Percentiles rank a stretch among this genome's conserved stretches.
phyloP scores from a whole-genome alignment of 2,888 invertebrate species.

The Heteromurus nitidus region DNA sequence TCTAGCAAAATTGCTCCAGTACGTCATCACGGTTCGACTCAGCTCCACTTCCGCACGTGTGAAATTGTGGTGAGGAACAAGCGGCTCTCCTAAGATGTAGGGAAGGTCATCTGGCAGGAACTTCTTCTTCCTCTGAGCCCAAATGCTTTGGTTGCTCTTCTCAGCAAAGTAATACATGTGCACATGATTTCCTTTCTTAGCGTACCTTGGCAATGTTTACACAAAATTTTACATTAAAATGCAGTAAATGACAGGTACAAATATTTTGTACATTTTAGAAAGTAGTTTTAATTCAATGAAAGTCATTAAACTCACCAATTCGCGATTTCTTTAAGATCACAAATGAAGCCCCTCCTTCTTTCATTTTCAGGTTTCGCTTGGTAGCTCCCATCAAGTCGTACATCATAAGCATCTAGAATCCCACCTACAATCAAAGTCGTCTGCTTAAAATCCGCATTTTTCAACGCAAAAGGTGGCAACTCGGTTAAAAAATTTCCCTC shows the following conservation, averaged over 20 bases:
- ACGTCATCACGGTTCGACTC: slow-evolving; percentile 91
- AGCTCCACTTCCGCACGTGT: slow-evolving; percentile 88
- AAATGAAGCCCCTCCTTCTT: too few species aligned
- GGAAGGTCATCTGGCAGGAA: slow-evolving; percentile 97
- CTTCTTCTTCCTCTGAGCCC: slow-evolving; percentile 97
- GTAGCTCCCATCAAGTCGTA: slow-evolving; percentile 95
- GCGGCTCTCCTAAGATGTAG: slow-evolving; percentile 95
- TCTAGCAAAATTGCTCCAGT: slow-evolving; percentile 97
- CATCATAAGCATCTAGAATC: slow-evolving; percentile 90
- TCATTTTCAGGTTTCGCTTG: too few species aligned
- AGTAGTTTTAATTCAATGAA: too few species aligned
- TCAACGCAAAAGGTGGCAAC: slow-evolving; percentile 81
- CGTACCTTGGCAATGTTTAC: slow-evolving; percentile 80
- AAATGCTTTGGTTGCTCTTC: slow-evolving; percentile 86
- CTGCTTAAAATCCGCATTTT: slow-evolving; percentile 91
- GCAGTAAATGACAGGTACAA: too few species aligned
- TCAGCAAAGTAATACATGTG: slow-evolving; percentile 95
- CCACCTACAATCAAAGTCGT: slow-evolving; percentile 93
- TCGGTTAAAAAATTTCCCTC: slow-evolving; percentile 95
- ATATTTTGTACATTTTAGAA: too few species aligned
- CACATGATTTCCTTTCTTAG: slow-evolving; percentile 90
- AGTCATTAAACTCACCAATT: too few species aligned
- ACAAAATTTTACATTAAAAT: too few species aligned
- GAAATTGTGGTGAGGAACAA: slow-evolving; percentile 88
- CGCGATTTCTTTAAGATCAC: slow-evolving; percentile 95